These are phyloP conservation scores for Allophyes oxyacanthae DNA, from an alignment of 2,888 invertebrate genomes.

Conservation along the genomic window DNA sequence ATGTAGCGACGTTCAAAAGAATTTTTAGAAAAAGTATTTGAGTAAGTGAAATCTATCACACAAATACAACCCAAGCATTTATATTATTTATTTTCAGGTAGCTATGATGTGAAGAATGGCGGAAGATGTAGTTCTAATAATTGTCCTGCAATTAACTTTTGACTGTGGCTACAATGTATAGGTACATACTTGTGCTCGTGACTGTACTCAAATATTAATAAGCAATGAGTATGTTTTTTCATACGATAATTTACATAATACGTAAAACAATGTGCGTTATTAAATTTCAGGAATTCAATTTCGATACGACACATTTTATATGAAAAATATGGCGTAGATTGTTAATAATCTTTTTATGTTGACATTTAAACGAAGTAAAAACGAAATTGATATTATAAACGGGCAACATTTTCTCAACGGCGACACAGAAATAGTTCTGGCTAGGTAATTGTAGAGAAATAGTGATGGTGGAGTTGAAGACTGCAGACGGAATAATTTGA, in stretches of 20 bases:
- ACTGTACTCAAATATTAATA: no score
- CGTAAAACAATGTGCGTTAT: background rate
- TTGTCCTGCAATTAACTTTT: no score
- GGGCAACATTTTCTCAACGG: constrained; percentile 53
- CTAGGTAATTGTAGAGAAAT: constrained; percentile 67
- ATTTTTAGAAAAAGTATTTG: no score
- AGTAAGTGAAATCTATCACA: no score
- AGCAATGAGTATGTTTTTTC: background rate
- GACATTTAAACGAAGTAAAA: constrained; percentile 11
- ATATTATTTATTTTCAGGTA: no score
- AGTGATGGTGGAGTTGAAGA: constrained; percentile 59
- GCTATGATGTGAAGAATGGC: no score
- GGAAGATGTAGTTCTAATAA: no score
- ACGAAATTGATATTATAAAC: constrained; percentile 45
- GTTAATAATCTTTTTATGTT: background rate
- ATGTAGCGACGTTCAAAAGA: no score
- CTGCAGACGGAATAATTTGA: constrained; percentile 67
- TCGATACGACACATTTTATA: constrained; percentile 3
- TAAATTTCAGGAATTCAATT: constrained; percentile 16
- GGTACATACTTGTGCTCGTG: no score
- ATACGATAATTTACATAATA: constrained; percentile 4
- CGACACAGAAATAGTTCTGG: constrained; percentile 63
- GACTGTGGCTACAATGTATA: no score
- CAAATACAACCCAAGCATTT: no score
- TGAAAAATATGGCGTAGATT: constrained; percentile 9